Evolutionary conservation across 2,113 vertebrate genomes (phyloP).

Genomic region (Sigmodon hispidus): DNA sequence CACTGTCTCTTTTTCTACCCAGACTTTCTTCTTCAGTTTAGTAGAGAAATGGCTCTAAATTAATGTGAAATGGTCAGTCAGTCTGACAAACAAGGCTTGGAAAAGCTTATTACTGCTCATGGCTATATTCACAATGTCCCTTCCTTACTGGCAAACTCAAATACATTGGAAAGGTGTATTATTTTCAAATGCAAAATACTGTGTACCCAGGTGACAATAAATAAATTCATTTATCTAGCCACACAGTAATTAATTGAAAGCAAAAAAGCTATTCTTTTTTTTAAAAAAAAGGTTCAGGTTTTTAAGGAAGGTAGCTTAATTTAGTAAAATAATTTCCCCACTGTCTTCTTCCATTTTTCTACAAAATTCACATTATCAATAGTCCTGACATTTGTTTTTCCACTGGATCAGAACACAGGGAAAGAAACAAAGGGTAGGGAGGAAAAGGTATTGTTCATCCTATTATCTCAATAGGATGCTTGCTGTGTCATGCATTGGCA

Average conservation of each 20-base stretch:
- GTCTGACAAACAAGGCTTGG: background rate
- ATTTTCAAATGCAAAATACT: slow-evolving; percentile 64
- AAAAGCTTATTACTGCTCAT: slow-evolving; percentile 59
- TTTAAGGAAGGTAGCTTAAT: slow-evolving; percentile 45
- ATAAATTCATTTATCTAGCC: slow-evolving; percentile 40
- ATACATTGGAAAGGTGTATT: slow-evolving; percentile 36
- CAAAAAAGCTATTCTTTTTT: background rate
- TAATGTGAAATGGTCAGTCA: slow-evolving; percentile 46
- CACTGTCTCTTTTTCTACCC: slow-evolving; percentile 23
- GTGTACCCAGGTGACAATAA: slow-evolving; percentile 56
- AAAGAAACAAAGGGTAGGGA: background rate
- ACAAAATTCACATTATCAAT: background rate
- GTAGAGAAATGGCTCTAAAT: slow-evolving; percentile 60
- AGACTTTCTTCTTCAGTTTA: slow-evolving; percentile 66
- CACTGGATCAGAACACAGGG: background rate
- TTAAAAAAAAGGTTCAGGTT: background rate
- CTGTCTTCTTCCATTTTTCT: background rate
- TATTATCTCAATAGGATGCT: background rate
- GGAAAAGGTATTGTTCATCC: background rate
- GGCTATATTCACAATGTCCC: background rate
- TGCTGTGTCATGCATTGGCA: background rate
- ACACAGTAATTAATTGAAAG: slow-evolving; percentile 39
- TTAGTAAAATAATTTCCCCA: slow-evolving; percentile 4
- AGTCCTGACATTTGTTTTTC: background rate
- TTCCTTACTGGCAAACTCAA: slow-evolving; percentile 57